These are phyloP conservation scores for Drosophila punjabiensis DNA, from an alignment of 1,140 invertebrate species.

Conservation along the genomic window DNA sequence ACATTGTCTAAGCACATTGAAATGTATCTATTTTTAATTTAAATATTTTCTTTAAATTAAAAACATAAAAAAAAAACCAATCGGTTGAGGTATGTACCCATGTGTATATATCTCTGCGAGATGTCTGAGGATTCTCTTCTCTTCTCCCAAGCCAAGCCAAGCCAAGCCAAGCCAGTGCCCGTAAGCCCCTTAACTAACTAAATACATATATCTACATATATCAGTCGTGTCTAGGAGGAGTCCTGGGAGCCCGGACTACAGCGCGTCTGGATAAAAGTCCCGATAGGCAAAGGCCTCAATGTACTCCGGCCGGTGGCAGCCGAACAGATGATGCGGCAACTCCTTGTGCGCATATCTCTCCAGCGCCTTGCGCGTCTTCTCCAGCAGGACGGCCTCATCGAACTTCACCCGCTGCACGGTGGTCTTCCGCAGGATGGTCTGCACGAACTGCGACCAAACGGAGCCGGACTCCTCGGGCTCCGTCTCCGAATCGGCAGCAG, in stretches of 20 bases:
- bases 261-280: conserved; percentile 70
- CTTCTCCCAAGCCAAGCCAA: not conserved
- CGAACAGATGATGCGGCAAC: conserved; percentile 64
- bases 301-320: conserved; percentile 69
- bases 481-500: not conserved
- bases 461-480: conserved; percentile 39
- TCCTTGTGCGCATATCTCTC: conserved; percentile 63
- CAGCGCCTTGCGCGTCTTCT: conserved; percentile 75
- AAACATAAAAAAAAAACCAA: not conserved
- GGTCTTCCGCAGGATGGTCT: conserved; percentile 77
- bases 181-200: conserved; percentile 37
- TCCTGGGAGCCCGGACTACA: conserved; percentile 15
- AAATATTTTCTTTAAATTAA: too few relatives aligned
- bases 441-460: conserved; percentile 79
- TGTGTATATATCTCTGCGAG: conserved; percentile 5
- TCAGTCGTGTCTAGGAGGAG: conserved; percentile 53
- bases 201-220: conserved; percentile 63
- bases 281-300: conserved; percentile 79
- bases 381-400: conserved; percentile 63
- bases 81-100: conserved; percentile 1
- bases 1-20: conserved; percentile 6
- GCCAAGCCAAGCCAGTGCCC: conserved; percentile 10
- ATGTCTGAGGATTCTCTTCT: conserved; percentile 10
- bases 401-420: conserved; percentile 68
- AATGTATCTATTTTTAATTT: conserved; percentile 1